Base-by-base conservation (phyloP, 2,797 vertebrate genomes). In the Petrocephalus sullivani region DNA sequence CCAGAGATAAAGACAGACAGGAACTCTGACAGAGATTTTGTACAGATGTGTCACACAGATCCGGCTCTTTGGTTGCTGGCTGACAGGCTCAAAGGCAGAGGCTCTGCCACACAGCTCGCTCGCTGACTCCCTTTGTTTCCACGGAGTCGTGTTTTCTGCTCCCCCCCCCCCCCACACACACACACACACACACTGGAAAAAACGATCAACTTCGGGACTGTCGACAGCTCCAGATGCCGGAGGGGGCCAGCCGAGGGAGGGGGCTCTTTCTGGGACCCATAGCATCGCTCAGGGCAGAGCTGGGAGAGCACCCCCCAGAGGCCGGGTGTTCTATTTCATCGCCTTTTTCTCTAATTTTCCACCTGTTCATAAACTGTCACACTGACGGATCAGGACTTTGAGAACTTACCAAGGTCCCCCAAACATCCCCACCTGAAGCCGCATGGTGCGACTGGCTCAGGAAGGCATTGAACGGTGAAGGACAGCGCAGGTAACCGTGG, bases 41-140 rank as follows among this genome's bases (percentile, higher is more conserved):
- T 92, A 90, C 91, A 91, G 93, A 95, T 94, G 94, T 94, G 94
- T 95, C 94, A 94, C 93, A 92, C 90, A 94, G 94, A 94, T 93
- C 92, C 94, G 91, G 94, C 94, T 95, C 94, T 95, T 94, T 94
- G 95, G 92, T 93, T 92, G 91, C 91, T 89, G 89, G 89, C 92
- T 94, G 94, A 94, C 94, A 93, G 91, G 88, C 93, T 92, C 92
- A 93, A 90, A 94, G 93, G 91, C 91, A 91, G 92, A 88, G 88
- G 90, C 87, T 87, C 16, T 10, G 4, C 60, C 87, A 49, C 81
- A 86, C 85, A 89, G 71, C 89, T 90, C 89, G 88, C 87, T 90
- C 28, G 57, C 85, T 83, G 88, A 84, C 81, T 88, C 89, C 71
- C 92, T 81, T 89, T 89, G 82, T 90, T 89, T 88, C 89, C 88